A percentile compares a stretch with the other conserved stretches of the same genome.
phyloP scores from a whole-genome alignment of 2,797 vertebrate genomes.

The Onychomys torridus region DNA sequence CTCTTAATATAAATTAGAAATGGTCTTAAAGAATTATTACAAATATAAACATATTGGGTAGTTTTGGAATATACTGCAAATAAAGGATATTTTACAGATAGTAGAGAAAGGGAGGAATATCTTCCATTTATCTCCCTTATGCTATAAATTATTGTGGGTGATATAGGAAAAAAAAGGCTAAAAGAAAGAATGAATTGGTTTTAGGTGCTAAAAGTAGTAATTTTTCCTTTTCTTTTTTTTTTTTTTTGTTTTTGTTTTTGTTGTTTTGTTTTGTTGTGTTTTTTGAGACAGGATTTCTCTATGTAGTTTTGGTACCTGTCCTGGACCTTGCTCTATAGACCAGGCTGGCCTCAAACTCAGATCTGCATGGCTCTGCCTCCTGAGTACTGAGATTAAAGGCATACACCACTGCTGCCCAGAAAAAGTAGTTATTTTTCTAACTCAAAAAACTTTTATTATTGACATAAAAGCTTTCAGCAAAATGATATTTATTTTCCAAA shows the following conservation, averaged over 20 bases:
- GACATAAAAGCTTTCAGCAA: constrained; percentile 25
- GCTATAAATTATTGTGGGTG: neutral
- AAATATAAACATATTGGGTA: neutral
- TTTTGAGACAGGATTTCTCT: too few species aligned
- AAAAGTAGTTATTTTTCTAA: neutral
- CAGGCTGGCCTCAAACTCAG: too few species aligned
- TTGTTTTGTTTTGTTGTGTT: too few species aligned
- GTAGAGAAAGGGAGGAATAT: constrained; percentile 45
- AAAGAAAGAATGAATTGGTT: neutral
- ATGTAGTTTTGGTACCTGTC: too few species aligned
- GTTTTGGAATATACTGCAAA: neutral
- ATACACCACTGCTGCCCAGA: too few species aligned
- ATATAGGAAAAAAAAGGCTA: neutral
- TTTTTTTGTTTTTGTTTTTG: too few species aligned
- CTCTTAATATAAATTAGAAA: neutral
- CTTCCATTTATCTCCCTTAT: neutral
- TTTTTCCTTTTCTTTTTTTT: neutral
- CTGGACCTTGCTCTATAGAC: too few species aligned
- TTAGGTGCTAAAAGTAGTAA: neutral
- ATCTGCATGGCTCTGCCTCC: too few species aligned
- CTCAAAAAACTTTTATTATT: constrained; percentile 37
- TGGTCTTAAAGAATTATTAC: constrained; percentile 34
- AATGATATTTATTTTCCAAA: constrained; percentile 24
- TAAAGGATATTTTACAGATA: neutral
- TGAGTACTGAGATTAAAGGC: too few species aligned